Conservation (phyloP, 2,113 vertebrate species). For the Panthera uncia region DNA sequence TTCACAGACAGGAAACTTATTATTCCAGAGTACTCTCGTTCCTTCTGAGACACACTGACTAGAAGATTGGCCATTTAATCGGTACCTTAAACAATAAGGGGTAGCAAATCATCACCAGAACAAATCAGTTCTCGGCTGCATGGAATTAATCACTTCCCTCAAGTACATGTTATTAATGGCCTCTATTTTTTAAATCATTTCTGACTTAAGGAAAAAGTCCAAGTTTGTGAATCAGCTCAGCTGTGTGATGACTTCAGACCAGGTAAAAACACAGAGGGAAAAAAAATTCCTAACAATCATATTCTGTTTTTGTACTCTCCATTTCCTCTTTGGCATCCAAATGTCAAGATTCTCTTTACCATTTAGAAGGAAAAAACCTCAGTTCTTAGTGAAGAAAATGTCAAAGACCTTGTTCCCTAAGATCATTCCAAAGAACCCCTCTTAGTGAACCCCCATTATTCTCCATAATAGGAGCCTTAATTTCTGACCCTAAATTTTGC, state of each 20-base stretch:
- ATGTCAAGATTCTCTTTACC: neutral
- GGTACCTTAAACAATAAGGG: conserved; percentile 59
- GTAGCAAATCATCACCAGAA: conserved; percentile 25
- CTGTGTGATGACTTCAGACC: neutral
- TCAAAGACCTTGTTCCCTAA: neutral
- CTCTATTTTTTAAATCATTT: neutral
- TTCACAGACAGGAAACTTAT: conserved; percentile 64
- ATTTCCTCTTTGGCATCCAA: neutral
- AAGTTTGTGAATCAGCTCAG: neutral
- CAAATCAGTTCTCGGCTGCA: neutral
- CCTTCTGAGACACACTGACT: conserved; percentile 60
- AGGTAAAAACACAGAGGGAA: neutral
- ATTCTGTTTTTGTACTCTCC: neutral
- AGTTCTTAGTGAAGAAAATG: neutral
- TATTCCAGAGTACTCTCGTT: conserved; percentile 40
- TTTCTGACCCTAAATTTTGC: neutral
- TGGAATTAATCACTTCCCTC: neutral
- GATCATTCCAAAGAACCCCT: neutral
- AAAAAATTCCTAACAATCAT: neutral
- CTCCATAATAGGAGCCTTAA: neutral
- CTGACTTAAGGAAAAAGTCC: neutral
- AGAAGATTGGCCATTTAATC: conserved; percentile 57
- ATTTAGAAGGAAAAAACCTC: neutral
- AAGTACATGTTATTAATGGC: neutral
- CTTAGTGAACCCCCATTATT: neutral